phyloP scores from a whole-genome alignment of 37 sponge, comb jelly and placozoan genomes.

The Agelas oroides region DNA sequence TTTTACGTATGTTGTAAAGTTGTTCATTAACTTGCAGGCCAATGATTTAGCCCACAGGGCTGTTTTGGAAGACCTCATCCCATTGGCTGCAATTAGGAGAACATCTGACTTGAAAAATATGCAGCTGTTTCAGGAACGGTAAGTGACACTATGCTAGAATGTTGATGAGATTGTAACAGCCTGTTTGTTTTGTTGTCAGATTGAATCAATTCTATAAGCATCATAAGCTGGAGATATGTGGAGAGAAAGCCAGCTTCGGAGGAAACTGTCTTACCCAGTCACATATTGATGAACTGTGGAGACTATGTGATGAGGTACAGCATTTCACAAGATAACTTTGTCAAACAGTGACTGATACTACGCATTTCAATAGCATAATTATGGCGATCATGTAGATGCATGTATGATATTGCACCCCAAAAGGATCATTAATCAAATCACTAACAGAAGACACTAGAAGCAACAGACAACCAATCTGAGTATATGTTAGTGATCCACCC shows the following conservation, averaged over 20 bases:
- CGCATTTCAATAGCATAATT: too few species aligned
- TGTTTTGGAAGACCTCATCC: slow-evolving; percentile 79
- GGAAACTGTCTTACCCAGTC: slow-evolving; percentile 57
- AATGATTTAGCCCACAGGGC: slow-evolving; percentile 91
- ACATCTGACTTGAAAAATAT: not conserved
- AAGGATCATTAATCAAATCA: too few species aligned
- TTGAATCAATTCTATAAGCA: not conserved
- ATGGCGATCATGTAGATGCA: too few species aligned
- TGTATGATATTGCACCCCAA: too few species aligned
- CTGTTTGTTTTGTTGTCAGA: slow-evolving; percentile 9
- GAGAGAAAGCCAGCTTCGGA: slow-evolving; percentile 56
- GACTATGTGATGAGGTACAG: slow-evolving; percentile 57
- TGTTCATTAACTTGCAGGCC: slow-evolving; percentile 26
- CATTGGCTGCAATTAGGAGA: slow-evolving; percentile 54
- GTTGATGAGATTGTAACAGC: not conserved
- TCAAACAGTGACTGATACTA: too few species aligned
- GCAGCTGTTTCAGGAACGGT: slow-evolving; percentile 44
- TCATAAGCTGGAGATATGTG: slow-evolving; percentile 25
- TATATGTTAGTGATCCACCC: too few species aligned
- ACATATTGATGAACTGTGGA: slow-evolving; percentile 68
- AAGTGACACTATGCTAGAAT: not conserved
- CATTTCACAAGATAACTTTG: too few species aligned
- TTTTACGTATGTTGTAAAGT: not conserved
- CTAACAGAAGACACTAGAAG: too few species aligned
- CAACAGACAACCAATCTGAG: too few species aligned